A percentile compares a stretch with the other conserved stretches of the same genome.
Conservation (phyloP, 2,113 vertebrate genomes). For the Heterochromis multidens region DNA sequence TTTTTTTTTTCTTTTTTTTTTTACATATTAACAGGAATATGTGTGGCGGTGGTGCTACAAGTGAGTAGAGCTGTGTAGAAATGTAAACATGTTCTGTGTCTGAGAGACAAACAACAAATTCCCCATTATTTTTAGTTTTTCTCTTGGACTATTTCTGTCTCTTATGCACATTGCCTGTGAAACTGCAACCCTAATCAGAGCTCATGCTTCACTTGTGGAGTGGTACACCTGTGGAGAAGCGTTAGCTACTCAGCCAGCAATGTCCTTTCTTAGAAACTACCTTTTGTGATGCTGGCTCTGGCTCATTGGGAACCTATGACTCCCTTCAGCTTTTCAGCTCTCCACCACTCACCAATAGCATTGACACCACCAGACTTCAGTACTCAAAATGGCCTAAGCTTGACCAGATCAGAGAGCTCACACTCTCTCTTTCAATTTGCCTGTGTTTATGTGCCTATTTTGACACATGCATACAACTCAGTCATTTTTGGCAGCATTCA, state of each 20-base stretch:
- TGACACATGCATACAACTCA: slow-evolving; percentile 20
- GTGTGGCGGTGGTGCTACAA: not conserved
- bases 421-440: not conserved
- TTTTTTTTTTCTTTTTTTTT: not conserved
- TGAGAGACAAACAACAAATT: not conserved
- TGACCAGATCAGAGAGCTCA: not conserved
- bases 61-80: not conserved
- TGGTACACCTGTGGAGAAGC: not conserved
- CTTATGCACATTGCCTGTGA: not conserved
- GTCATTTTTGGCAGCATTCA: slow-evolving; percentile 12
- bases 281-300: not conserved
- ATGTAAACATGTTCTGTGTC: not conserved
- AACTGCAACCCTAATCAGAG: not conserved
- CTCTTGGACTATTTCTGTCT: not conserved
- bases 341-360: not conserved
- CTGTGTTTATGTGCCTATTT: not conserved
- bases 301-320: not conserved
- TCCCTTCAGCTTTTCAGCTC: not conserved
- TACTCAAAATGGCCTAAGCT: not conserved
- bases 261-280: not conserved
- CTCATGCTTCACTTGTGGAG: not conserved
- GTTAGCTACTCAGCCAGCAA: not conserved
- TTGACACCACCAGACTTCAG: not conserved
- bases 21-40: not conserved
- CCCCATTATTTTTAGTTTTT: not conserved